Base-by-base conservation (phyloP, 2,797 vertebrate genomes). In the Gouania willdenowi region DNA sequence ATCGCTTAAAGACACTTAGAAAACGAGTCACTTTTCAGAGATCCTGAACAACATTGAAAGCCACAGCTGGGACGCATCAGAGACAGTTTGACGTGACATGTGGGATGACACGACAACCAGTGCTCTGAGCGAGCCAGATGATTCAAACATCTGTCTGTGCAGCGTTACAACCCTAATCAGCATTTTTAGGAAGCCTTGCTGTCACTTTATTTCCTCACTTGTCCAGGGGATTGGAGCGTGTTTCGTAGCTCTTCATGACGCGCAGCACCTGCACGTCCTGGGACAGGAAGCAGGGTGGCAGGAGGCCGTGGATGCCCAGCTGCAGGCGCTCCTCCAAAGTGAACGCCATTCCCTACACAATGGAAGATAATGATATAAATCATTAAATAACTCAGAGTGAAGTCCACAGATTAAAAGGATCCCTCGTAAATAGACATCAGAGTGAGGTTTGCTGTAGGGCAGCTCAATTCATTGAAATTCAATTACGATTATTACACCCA, bases 241-340 rank as follows among this genome's bases (percentile, higher is more conserved):
- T 90, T 77, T 98, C 96, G 0, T 94, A 99, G 84, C 92, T 98
- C 77, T 86, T 94, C 88, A 97, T 90, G 49, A 99, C 92, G 0
- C 96, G 91, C 41, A 98, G 91, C 49, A 93, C 90, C 73, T 99
- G 96, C 20, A 99, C 89, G 0, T 98, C 95, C 86, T 95, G 97
- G 31, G 92, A 94, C 41, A 98, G 87, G 83, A 98, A 98, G 75
- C 95, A 98, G 35, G 97, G 97, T 0, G 97, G 95, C 53, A 99
- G 87, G 53, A 98, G 87, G 51, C 97, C 97, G 0, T 98, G 96
- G 81, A 98, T 99, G 52, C 97, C 96, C 59, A 99, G 87, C 49
- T 98, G 95, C 2, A 92, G 72, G 39, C 97, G 90, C 78, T 99
- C 97, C 76, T 97, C 85, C 65, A 99, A 87, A 0, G 93, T 97